These are phyloP conservation scores for Paramormyrops kingsleyae DNA, from an alignment of 2,113 vertebrate species.

Conservation along the genomic window DNA sequence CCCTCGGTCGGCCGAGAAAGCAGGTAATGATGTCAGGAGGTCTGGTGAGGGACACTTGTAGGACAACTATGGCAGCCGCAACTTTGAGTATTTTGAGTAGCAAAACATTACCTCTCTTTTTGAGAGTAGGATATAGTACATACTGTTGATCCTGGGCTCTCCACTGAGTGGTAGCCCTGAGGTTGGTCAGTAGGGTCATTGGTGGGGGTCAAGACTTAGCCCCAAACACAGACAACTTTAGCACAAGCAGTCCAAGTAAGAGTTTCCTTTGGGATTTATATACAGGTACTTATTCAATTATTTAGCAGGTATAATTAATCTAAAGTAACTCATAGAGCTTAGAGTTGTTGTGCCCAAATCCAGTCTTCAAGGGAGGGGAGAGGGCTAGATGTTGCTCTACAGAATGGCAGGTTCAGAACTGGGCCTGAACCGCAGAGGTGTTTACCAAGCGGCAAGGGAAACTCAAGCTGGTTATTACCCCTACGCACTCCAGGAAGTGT, in stretches of 20 bases:
- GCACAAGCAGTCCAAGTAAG: not conserved
- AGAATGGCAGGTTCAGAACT: not conserved
- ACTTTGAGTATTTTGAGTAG: not conserved
- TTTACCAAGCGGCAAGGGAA: not conserved
- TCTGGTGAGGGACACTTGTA: not conserved
- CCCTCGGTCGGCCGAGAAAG: not conserved
- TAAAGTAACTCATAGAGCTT: not conserved
- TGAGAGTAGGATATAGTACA: not conserved
- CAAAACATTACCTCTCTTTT: not conserved
- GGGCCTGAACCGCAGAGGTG: not conserved
- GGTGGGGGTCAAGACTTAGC: not conserved
- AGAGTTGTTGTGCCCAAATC: not conserved
- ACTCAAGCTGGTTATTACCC: slow-evolving; percentile 1
- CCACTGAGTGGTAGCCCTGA: not conserved
- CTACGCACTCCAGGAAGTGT: not conserved
- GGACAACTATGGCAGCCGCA: not conserved
- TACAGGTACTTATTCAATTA: not conserved
- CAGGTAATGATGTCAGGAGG: not conserved
- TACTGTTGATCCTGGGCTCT: not conserved
- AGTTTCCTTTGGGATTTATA: not conserved
- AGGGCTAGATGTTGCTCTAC: not conserved
- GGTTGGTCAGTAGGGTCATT: not conserved
- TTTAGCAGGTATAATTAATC: not conserved
- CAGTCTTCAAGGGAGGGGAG: not conserved
- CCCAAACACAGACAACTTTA: not conserved